These are phyloP conservation scores for Amblyteles armatorius DNA, from an alignment of 2,888 invertebrate species.

Conservation along the genomic window DNA sequence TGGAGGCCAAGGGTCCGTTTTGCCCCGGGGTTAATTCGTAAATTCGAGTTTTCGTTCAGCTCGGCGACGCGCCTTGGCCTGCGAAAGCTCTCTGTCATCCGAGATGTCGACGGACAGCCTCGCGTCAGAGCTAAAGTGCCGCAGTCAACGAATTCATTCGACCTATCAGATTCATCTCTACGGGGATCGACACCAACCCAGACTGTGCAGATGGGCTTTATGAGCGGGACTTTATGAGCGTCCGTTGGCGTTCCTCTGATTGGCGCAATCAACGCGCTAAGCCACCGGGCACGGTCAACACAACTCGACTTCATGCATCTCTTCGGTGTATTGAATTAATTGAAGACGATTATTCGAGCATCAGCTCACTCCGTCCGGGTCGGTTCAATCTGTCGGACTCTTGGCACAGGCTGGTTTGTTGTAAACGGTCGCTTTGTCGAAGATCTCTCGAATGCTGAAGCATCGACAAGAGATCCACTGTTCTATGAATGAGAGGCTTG, in stretches of 20 bases:
- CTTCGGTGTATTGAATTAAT: slow-evolving; percentile 51
- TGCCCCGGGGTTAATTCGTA: neutral
- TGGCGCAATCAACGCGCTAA: slow-evolving; percentile 52
- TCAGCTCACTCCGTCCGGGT: slow-evolving; percentile 45
- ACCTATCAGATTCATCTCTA: slow-evolving; percentile 49
- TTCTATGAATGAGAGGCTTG: slow-evolving; percentile 16
- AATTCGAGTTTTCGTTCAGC: neutral
- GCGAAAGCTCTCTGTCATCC: slow-evolving; percentile 71
- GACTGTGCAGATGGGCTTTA: slow-evolving; percentile 20
- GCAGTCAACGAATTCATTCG: slow-evolving; percentile 72
- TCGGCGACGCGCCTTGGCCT: neutral
- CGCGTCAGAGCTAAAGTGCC: slow-evolving; percentile 55
- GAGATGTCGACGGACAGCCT: slow-evolving; percentile 72
- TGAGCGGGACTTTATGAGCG: slow-evolving; percentile 10
- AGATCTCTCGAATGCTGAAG: slow-evolving; percentile 8
- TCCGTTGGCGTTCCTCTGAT: slow-evolving; percentile 38
- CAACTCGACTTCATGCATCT: slow-evolving; percentile 31
- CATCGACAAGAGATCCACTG: slow-evolving; percentile 25
- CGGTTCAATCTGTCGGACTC: slow-evolving; percentile 8
- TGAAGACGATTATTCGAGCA: slow-evolving; percentile 55
- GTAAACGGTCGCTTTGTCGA: slow-evolving; percentile 8
- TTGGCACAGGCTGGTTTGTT: neutral
- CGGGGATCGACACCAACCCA: neutral
- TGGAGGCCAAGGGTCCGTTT: too few species aligned
- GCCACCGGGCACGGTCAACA: slow-evolving; percentile 38